phyloP scores from a whole-genome alignment of 2,888 invertebrate genomes.

The Sesia bembeciformis region DNA sequence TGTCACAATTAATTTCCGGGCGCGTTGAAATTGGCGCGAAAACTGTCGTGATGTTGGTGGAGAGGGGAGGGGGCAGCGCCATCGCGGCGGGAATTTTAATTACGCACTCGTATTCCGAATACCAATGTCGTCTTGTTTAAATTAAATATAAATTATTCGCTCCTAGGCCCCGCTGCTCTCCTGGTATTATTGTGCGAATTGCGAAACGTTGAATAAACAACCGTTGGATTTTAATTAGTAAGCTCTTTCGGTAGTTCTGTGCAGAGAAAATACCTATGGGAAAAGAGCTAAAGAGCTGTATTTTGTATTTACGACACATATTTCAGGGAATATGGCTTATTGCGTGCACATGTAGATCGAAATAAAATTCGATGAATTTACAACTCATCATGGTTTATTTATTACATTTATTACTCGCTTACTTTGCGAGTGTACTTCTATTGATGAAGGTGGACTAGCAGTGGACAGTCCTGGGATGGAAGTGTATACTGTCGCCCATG shows the following conservation, averaged over 20 bases:
- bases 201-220: constrained; percentile 61
- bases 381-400: too few species aligned
- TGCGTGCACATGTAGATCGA: too few species aligned
- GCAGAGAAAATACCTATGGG: not conserved
- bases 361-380: too few species aligned
- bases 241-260: constrained; percentile 22
- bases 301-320: not conserved
- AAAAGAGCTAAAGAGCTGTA: not conserved
- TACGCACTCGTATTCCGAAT: constrained; percentile 74
- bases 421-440: too few species aligned
- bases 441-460: too few species aligned
- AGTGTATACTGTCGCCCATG: too few species aligned
- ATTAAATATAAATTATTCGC: constrained; percentile 75
- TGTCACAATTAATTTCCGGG: constrained; percentile 75
- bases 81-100: constrained; percentile 73
- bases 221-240: constrained; percentile 59
- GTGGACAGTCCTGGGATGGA: too few species aligned
- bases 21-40: constrained; percentile 75
- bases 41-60: constrained; percentile 59
- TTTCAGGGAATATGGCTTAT: too few species aligned
- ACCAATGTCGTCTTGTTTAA: constrained; percentile 75
- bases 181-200: constrained; percentile 52
- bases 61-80: constrained; percentile 33
- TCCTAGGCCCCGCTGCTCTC: constrained; percentile 63
- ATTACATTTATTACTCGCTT: too few species aligned